phyloP scores from a whole-genome alignment of 2,888 invertebrate species.

The Mallateleia sp. region DNA sequence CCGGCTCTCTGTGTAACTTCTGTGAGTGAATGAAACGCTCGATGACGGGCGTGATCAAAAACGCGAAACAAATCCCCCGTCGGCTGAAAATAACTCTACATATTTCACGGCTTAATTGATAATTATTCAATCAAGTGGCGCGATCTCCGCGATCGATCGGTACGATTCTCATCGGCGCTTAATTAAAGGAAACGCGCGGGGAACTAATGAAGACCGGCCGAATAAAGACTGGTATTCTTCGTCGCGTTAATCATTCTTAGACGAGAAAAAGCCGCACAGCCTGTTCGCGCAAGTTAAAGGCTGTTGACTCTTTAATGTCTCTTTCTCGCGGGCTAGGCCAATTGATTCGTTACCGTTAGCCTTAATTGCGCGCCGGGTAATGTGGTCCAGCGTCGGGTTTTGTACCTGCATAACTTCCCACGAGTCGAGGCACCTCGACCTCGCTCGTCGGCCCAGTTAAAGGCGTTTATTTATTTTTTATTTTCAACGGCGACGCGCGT shows the following conservation, averaged over 20 bases:
- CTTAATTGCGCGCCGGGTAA: conserved; percentile 64
- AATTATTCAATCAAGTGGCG: conserved; percentile 66
- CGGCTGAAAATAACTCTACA: conserved; percentile 63
- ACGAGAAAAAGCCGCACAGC: conserved; percentile 38
- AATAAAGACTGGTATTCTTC: conserved; percentile 24
- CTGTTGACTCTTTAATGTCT: conserved; percentile 61
- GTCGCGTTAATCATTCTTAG: conserved; percentile 33
- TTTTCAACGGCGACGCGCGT: no score
- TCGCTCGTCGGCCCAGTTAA: no score
- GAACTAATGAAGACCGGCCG: conserved; percentile 43
- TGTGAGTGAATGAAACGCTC: conserved; percentile 65
- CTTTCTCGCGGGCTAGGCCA: conserved; percentile 51
- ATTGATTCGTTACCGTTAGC: conserved; percentile 76
- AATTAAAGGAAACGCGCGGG: conserved; percentile 58
- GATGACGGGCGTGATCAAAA: conserved; percentile 50
- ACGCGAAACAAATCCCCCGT: conserved; percentile 52
- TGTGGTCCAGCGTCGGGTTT: conserved; percentile 52
- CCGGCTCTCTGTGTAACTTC: conserved; percentile 59
- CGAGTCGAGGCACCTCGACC: no score
- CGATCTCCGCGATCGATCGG: conserved; percentile 60
- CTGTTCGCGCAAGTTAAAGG: conserved; percentile 59
- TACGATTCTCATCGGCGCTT: conserved; percentile 54
- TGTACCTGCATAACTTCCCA: conserved; percentile 35
- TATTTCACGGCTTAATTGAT: conserved; percentile 69
- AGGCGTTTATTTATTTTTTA: no score